phyloP scores from a whole-genome alignment of 2,797 vertebrate species.

The Ciconia nigra region DNA sequence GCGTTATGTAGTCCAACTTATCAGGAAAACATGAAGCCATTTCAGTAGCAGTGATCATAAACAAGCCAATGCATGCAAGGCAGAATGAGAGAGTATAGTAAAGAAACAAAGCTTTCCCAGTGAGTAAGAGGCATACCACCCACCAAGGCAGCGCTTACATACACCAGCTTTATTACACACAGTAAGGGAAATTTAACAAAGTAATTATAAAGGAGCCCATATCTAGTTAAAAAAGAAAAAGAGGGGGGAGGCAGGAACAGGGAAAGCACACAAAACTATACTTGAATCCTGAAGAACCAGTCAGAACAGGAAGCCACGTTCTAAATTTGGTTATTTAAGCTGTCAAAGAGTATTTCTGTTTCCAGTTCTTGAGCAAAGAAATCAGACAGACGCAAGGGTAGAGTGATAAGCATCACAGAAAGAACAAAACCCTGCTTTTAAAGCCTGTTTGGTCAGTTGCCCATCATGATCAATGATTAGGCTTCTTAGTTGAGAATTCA shows the following conservation, averaged over 20 bases:
- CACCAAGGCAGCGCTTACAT: background rate
- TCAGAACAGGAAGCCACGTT: constrained; percentile 58
- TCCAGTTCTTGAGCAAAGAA: constrained; percentile 48
- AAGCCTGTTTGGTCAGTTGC: constrained; percentile 25
- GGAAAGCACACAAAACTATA: constrained; percentile 37
- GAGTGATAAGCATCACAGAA: constrained; percentile 25
- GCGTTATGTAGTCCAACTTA: background rate
- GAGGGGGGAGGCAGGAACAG: constrained; percentile 9
- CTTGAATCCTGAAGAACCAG: constrained; percentile 58
- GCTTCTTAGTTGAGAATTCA: constrained; percentile 15
- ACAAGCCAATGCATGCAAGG: constrained; percentile 21
- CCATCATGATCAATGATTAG: constrained; percentile 44
- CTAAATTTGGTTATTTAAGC: constrained; percentile 63
- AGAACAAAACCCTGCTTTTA: constrained; percentile 39
- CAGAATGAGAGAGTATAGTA: background rate
- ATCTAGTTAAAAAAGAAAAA: background rate
- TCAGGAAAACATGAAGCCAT: background rate
- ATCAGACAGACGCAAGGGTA: background rate
- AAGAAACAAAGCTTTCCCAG: background rate
- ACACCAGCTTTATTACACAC: background rate
- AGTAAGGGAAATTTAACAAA: background rate
- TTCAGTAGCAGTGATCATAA: background rate
- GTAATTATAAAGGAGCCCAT: background rate
- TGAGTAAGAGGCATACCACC: constrained; percentile 8
- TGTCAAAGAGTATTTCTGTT: constrained; percentile 60